Conservation (phyloP, 2,888 invertebrate species). For the Liopterus haemorrhoidalis region DNA sequence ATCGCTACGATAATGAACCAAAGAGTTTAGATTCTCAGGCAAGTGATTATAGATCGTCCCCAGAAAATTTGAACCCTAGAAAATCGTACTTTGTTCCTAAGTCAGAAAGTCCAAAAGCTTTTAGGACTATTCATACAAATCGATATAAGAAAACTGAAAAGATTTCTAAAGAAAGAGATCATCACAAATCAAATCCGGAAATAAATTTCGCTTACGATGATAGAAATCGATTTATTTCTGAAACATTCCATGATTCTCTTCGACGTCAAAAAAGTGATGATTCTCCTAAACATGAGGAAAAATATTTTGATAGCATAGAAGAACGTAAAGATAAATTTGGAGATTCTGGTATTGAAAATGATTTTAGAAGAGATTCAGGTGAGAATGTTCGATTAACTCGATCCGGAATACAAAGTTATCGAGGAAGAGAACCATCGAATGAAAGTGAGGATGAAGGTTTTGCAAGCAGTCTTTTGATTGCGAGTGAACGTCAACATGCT, state of each 20-base stretch:
- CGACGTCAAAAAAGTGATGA: conserved; percentile 50
- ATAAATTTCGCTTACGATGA: conserved; percentile 51
- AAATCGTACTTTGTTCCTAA: conserved; percentile 11
- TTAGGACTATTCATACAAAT: conserved; percentile 31
- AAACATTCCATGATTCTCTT: conserved; percentile 56
- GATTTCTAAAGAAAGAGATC: conserved; percentile 46
- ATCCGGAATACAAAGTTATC: conserved; percentile 32
- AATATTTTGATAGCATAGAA: conserved; percentile 46
- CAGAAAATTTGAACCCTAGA: conserved; percentile 46
- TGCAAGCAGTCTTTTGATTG: conserved; percentile 62
- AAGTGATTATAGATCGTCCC: conserved; percentile 55
- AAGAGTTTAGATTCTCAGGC: conserved; percentile 62
- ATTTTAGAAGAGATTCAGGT: conserved; percentile 66
- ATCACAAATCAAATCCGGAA: conserved; percentile 59
- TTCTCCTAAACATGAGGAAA: conserved; percentile 41
- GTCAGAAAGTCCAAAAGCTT: conserved; percentile 40
- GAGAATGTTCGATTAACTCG: conserved; percentile 41
- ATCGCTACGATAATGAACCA: conserved; percentile 50
- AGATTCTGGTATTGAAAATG: conserved; percentile 78
- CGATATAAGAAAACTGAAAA: conserved; percentile 36
- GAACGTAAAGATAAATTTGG: conserved; percentile 59
- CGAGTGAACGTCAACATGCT: conserved; percentile 67
- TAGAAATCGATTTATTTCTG: conserved; percentile 33
- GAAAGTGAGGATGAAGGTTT: conserved; percentile 68
- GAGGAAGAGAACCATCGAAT: conserved; percentile 41